phyloP scores from a whole-genome alignment of 2,113 vertebrate species.

The Choloepus hoffmanni region DNA sequence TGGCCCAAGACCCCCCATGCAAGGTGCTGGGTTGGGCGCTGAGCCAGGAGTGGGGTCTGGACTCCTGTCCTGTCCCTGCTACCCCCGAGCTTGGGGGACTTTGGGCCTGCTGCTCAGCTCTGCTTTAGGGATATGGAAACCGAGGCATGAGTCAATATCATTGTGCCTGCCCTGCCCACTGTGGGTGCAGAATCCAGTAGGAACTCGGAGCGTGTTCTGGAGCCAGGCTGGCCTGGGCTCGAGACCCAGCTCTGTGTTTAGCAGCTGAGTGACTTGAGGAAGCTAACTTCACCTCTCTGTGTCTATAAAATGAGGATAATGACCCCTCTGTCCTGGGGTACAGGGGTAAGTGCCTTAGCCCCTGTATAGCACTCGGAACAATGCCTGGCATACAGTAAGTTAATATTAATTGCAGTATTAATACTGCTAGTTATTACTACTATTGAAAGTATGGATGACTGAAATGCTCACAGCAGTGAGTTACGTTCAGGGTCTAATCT shows the following conservation, averaged over 20 bases:
- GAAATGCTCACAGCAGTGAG: neutral
- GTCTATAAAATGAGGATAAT: too few species aligned
- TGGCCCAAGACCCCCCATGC: accelerated
- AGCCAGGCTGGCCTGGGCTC: neutral
- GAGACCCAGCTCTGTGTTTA: neutral
- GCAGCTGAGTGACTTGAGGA: neutral
- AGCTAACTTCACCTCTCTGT: neutral
- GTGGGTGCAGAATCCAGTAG: neutral
- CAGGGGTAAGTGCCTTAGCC: neutral
- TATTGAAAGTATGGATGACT: too few species aligned
- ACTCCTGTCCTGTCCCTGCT: too few species aligned
- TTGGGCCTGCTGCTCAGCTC: neutral
- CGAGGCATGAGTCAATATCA: accelerated
- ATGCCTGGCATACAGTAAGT: neutral
- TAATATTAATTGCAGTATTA: too few species aligned
- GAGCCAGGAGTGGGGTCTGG: neutral
- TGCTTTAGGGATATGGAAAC: accelerated
- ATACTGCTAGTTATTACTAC: neutral
- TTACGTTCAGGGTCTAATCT: neutral
- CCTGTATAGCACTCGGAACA: neutral
- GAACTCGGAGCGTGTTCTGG: neutral
- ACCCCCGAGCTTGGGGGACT: neutral
- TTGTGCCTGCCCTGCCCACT: too few species aligned
- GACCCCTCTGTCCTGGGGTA: neutral
- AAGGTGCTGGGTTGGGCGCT: accelerated